Evolutionary conservation across 2,113 vertebrate species (phyloP).

Genomic region (Microtus pennsylvanicus): DNA sequence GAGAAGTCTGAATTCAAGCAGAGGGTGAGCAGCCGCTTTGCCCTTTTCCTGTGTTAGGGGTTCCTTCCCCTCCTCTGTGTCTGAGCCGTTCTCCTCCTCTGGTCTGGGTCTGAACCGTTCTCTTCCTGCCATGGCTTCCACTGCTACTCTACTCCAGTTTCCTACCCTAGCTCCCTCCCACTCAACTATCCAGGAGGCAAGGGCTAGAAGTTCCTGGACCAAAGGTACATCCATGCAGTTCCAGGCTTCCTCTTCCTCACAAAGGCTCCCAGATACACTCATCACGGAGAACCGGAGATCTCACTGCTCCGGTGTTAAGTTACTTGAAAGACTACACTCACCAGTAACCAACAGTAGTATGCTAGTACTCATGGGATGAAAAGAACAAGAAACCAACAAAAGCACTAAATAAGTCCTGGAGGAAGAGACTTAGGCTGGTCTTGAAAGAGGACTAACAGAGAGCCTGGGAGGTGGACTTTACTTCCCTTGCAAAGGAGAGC

Average conservation of each 20-base stretch:
- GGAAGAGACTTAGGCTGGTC: neutral
- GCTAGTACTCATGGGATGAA: neutral
- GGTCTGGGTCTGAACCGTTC: neutral
- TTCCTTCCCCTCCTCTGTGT: neutral
- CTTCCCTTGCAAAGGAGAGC: neutral
- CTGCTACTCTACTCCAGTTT: rapidly evolving
- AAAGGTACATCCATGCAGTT: no score
- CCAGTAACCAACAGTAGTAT: no score
- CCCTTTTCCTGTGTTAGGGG: neutral
- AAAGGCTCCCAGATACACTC: neutral
- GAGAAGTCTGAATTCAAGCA: constrained; percentile 98
- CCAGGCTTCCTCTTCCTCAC: neutral
- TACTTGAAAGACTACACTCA: neutral
- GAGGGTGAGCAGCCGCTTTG: constrained; percentile 88
- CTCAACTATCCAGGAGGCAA: neutral
- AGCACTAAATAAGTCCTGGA: neutral
- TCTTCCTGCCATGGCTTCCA: neutral
- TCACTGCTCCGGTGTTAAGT: neutral
- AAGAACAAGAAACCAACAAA: neutral
- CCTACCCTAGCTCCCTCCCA: neutral
- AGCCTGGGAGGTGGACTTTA: neutral
- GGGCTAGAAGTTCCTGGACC: neutral
- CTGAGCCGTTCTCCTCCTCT: neutral
- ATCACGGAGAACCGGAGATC: neutral
- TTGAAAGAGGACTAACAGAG: neutral